A percentile compares a stretch with the other conserved stretches of the same genome.
Conservation (phyloP, 2,113 vertebrate species). For the Lutjanus erythropterus region DNA sequence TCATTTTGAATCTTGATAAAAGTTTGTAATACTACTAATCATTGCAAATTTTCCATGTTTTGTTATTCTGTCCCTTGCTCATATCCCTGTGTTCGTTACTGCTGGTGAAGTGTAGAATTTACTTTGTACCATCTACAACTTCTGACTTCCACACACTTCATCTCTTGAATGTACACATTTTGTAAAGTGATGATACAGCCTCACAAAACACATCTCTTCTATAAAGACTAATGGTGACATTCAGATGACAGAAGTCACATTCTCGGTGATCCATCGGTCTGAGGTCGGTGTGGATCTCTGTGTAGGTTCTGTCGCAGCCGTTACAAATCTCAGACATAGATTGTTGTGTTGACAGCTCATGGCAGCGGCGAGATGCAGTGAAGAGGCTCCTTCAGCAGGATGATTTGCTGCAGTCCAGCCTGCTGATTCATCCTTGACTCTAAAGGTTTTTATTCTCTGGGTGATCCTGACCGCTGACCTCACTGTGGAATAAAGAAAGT, state of each 20-base stretch:
- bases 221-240: neutral
- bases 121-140: too few relatives aligned
- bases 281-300: neutral
- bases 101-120: too few relatives aligned
- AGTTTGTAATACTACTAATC: too few relatives aligned
- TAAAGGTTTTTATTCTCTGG: constrained; percentile 25
- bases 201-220: neutral
- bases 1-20: too few relatives aligned
- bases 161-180: neutral
- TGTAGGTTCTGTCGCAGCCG: neutral
- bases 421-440: constrained; percentile 43
- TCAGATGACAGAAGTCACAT: neutral
- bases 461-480: constrained; percentile 31
- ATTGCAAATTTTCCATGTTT: too few relatives aligned
- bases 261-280: neutral
- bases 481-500: neutral
- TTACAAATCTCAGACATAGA: constrained; percentile 22
- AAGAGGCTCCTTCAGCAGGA: constrained; percentile 8
- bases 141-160: neutral
- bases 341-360: constrained; percentile 25
- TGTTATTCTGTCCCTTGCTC: too few relatives aligned
- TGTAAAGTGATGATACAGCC: neutral
- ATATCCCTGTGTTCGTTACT: too few relatives aligned
- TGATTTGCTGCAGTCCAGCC: constrained; percentile 25
- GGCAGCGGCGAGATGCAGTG: constrained; percentile 13